Percentiles rank a stretch among this genome's conserved stretches.
Conservation (phyloP, 2,113 vertebrate species). For the Bujurquina vittata region DNA sequence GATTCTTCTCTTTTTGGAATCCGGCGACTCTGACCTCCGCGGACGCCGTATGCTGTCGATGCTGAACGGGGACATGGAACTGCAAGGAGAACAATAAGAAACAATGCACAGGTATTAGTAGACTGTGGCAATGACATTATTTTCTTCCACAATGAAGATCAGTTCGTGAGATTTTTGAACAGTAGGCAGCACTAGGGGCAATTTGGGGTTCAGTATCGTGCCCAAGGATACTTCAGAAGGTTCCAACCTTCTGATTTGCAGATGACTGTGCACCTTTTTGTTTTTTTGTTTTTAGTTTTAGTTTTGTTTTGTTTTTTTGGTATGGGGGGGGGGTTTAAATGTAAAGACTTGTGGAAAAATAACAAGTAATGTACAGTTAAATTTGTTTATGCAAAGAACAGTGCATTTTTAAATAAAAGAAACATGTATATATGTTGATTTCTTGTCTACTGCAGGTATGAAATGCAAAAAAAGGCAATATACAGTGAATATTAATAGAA, state of each 20-base stretch:
- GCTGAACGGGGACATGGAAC: conserved; percentile 98
- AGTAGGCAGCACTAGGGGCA: too few species aligned
- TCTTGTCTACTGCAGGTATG: neutral
- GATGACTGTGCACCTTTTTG: neutral
- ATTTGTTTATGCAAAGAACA: neutral
- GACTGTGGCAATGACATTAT: neutral
- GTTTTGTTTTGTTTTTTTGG: too few species aligned
- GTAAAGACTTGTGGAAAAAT: too few species aligned
- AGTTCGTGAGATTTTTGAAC: neutral
- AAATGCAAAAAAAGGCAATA: neutral
- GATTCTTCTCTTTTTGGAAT: conserved; percentile 97
- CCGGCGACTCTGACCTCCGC: conserved; percentile 94
- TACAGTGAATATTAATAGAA: neutral
- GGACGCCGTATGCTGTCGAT: conserved; percentile 98
- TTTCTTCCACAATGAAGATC: neutral
- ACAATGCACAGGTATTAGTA: neutral
- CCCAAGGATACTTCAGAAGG: neutral
- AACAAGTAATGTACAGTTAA: neutral
- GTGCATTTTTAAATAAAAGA: neutral
- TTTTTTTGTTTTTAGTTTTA: too few species aligned
- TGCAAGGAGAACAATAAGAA: conserved; percentile 71
- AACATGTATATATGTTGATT: neutral
- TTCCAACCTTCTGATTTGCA: neutral
- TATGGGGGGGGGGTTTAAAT: too few species aligned
- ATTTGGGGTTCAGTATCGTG: neutral